A percentile compares a stretch with the other conserved stretches of the same genome.
Conservation (phyloP, 2,797 vertebrate species). For the Luscinia megarhynchos region DNA sequence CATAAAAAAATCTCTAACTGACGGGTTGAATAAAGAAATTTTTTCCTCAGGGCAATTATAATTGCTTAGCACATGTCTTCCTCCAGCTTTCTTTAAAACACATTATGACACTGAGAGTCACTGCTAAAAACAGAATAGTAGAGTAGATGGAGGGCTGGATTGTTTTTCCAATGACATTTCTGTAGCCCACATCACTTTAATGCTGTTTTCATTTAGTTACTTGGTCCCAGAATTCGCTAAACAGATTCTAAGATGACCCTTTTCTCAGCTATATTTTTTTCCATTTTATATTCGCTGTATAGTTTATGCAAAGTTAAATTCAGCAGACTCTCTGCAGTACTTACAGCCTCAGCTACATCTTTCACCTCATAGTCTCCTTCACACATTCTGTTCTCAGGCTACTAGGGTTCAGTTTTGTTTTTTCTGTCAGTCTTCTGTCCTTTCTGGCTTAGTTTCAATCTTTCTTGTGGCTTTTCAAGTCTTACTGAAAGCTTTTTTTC, state of each 20-base stretch:
- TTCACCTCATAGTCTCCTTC: background rate
- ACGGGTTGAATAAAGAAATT: background rate
- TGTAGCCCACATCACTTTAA: background rate
- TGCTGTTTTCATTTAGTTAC: background rate
- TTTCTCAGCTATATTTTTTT: background rate
- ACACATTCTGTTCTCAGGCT: conserved; percentile 30
- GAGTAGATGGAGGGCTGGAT: background rate
- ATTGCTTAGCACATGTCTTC: conserved; percentile 20
- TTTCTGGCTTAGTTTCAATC: background rate
- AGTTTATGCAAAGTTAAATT: background rate
- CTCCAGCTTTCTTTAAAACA: conserved; percentile 21
- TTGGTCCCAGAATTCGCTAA: background rate
- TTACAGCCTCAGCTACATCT: background rate
- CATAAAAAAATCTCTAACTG: conserved; percentile 17
- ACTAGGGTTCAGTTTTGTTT: conserved; percentile 3
- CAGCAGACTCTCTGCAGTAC: background rate
- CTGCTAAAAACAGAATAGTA: conserved; percentile 29
- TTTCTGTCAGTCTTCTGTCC: conserved; percentile 3
- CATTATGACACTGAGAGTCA: background rate
- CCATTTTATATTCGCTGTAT: background rate
- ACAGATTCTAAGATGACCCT: conserved; percentile 1
- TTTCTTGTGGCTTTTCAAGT: conserved; percentile 37
- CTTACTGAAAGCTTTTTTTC: background rate
- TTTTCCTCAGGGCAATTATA: conserved; percentile 38
- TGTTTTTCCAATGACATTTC: background rate